These are phyloP conservation scores for Rotaria sp. DNA, from an alignment of 2,888 invertebrate species.

Conservation along the genomic window DNA sequence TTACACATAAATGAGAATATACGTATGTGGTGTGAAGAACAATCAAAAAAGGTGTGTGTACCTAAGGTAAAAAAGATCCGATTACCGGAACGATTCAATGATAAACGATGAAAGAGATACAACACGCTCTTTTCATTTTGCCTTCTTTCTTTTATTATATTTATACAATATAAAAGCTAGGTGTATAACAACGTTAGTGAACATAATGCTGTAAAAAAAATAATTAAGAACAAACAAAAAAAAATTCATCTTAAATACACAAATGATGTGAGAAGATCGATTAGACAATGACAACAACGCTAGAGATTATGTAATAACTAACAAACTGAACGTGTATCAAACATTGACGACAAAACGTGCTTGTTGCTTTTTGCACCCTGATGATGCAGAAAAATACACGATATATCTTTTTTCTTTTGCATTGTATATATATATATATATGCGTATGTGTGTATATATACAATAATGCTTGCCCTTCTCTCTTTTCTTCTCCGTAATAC, in stretches of 20 bases:
- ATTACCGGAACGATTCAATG: slow-evolving; percentile 21
- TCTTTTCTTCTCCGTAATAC: neutral
- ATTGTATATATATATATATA: neutral
- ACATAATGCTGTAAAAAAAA: slow-evolving; percentile 7
- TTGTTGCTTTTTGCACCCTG: slow-evolving; percentile 13
- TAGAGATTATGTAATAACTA: neutral
- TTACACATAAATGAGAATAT: neutral
- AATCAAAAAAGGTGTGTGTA: slow-evolving; percentile 18
- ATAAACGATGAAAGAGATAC: slow-evolving; percentile 18
- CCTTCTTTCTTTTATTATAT: neutral
- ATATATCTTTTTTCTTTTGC: neutral
- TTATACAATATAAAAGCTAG: slow-evolving; percentile 1
- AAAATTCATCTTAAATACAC: slow-evolving; percentile 5
- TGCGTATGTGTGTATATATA: neutral
- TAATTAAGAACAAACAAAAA: slow-evolving; percentile 9
- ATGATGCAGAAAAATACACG: slow-evolving; percentile 1
- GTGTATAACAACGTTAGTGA: neutral
- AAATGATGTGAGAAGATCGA: neutral
- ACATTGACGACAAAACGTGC: slow-evolving; percentile 20
- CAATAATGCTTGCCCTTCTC: slow-evolving; percentile 14
- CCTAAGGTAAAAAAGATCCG: slow-evolving; percentile 1
- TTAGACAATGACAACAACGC: neutral
- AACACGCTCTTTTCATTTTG: neutral
- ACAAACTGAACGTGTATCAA: neutral
- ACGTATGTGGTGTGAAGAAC: neutral